A percentile compares a stretch with the other conserved stretches of the same genome.
Evolutionary conservation across 2,113 vertebrate species (phyloP).

Genomic region (Amphiprion ocellaris): DNA sequence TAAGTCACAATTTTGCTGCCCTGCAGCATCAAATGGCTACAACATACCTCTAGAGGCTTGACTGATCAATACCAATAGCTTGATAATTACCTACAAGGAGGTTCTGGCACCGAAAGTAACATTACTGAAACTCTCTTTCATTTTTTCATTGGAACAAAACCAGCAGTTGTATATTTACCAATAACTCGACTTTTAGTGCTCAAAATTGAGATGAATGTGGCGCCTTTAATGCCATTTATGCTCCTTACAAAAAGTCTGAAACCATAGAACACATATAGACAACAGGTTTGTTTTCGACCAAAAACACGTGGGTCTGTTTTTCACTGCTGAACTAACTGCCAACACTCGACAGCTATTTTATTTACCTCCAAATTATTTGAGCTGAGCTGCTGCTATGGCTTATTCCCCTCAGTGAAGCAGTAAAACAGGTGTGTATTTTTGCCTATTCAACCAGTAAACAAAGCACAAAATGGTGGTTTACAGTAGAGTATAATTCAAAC

Average conservation of each 20-base stretch:
- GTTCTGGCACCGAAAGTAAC: background rate
- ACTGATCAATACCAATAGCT: slow-evolving; percentile 4
- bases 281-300: background rate
- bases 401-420: background rate
- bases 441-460: slow-evolving; percentile 8
- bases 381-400: background rate
- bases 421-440: background rate
- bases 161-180: background rate
- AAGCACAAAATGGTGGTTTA: slow-evolving; percentile 17
- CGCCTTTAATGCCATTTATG: background rate
- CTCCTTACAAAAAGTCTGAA: background rate
- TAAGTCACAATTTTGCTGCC: slow-evolving; percentile 1
- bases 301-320: background rate
- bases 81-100: background rate
- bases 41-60: background rate
- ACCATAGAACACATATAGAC: background rate
- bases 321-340: no score
- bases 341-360: background rate
- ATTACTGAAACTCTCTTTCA: background rate
- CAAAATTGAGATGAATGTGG: background rate
- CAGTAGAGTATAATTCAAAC: slow-evolving; percentile 1
- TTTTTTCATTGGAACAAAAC: background rate
- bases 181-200: background rate
- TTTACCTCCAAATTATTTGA: background rate
- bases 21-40: background rate